phyloP scores from a whole-genome alignment of 2,888 invertebrate species.

The Eristalis tenax region DNA sequence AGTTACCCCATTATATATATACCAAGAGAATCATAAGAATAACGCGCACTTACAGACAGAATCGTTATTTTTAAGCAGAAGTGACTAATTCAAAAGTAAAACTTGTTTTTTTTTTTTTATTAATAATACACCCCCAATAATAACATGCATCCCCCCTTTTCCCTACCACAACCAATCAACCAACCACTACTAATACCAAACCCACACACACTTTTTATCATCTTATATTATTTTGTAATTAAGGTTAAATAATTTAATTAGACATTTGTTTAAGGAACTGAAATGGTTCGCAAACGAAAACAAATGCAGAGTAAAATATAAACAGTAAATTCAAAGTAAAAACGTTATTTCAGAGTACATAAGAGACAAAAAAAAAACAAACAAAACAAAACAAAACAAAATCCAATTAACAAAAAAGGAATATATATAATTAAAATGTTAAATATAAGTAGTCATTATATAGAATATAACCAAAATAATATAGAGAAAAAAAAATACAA shows the following conservation, averaged over 20 bases:
- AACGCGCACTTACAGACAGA: conserved; percentile 31
- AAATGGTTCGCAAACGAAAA: conserved; percentile 35
- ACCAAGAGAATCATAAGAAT: neutral
- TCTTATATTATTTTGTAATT: conserved; percentile 70
- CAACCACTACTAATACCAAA: neutral
- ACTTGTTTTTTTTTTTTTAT: conserved; percentile 37
- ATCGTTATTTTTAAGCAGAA: conserved; percentile 49
- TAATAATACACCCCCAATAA: neutral
- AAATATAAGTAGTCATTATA: conserved; percentile 71
- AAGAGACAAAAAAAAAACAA: conserved; percentile 29
- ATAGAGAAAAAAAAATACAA: conserved; percentile 20
- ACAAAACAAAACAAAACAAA: conserved; percentile 12
- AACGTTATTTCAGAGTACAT: conserved; percentile 56
- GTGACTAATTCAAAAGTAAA: conserved; percentile 44
- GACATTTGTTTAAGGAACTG: conserved; percentile 45
- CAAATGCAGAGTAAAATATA: conserved; percentile 8
- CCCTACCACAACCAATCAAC: neutral
- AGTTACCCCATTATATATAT: conserved; percentile 27
- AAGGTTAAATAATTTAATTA: conserved; percentile 56
- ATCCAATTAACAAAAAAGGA: conserved; percentile 31
- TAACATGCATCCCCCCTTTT: neutral
- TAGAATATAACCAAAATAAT: conserved; percentile 65
- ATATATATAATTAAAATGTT: conserved; percentile 65
- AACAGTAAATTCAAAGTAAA: conserved; percentile 42
- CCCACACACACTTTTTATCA: conserved; percentile 38